These are phyloP conservation scores for Agonum fuliginosum DNA, from an alignment of 2,888 invertebrate genomes.

Conservation along the genomic window DNA sequence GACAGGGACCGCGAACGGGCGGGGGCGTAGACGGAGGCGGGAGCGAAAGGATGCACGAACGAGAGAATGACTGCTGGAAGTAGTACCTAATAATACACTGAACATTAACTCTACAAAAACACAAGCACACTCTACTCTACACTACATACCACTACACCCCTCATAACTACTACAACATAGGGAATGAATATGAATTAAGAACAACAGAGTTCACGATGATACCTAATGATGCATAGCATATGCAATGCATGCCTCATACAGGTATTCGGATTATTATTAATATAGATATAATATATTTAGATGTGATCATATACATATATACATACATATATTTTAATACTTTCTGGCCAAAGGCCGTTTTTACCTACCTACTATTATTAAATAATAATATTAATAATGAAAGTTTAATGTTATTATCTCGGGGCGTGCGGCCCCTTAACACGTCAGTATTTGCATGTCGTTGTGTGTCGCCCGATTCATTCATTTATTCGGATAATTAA, in stretches of 20 bases:
- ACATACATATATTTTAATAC: conserved; percentile 60
- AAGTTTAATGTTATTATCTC: conserved; percentile 60
- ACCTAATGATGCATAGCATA: conserved; percentile 48
- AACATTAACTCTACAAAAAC: conserved; percentile 4
- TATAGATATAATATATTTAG: conserved; percentile 60
- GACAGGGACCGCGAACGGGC: too few relatives aligned
- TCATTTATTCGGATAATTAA: conserved; percentile 34
- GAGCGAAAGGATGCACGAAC: conserved; percentile 32
- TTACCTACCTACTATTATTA: conserved; percentile 60
- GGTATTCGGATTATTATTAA: conserved; percentile 51
- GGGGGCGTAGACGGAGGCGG: conserved; percentile 4
- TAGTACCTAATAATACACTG: conserved; percentile 27
- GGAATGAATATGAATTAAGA: conserved; percentile 35
- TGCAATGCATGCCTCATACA: conserved; percentile 10
- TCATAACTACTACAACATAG: conserved; percentile 19
- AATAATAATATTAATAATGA: conserved; percentile 57
- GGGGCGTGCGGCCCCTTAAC: conserved; percentile 64
- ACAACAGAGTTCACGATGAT: conserved; percentile 41
- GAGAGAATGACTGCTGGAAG: conserved; percentile 40
- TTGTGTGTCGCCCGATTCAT: conserved; percentile 59
- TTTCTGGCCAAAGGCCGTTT: conserved; percentile 59
- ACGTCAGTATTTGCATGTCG: conserved; percentile 60
- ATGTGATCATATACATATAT: conserved; percentile 60
- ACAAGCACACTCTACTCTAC: conserved; percentile 3
- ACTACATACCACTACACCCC: neutral